Base-by-base conservation (phyloP, 2,888 invertebrate genomes). In the Orthosia gracilis region DNA sequence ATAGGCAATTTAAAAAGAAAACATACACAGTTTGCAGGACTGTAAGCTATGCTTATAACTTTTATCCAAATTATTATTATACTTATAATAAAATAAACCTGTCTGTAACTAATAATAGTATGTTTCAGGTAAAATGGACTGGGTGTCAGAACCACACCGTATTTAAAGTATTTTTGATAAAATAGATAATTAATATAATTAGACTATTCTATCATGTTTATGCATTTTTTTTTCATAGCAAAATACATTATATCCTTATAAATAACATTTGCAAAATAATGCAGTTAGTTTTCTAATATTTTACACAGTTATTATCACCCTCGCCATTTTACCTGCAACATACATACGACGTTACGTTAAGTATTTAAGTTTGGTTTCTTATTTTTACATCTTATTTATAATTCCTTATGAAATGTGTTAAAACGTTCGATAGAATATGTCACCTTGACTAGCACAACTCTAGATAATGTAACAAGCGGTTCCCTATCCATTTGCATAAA, bases 401-500 rank as follows among this genome's bases (percentile, higher is more conserved):
- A 21, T 18, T 47, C 40, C 3, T 15, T 23, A 52, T 23, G 18
- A n/a, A 52, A 15, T 70, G 23, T 57, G 18, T 57, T 52, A 47
- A 7, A 70, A 62, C 23, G 5, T 47, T 61, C 18, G 12, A 64
- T 45, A 50, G 26, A 59, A 26, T 54, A 61, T 61, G 45, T 57
- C 45, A 77, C 40, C 55, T 61, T 78, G 80, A 78, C 77, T 80
- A 73, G 66, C 62, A 79, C 17, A 66, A 49, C 50, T 72, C 21
- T 62, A 47, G 47, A 47, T 68, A 52, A 23, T 47, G 47, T 45
- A 45, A 31, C 50, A 73, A n/a, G n/a, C n/a, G n/a, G n/a, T n/a
- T n/a, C n/a, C n/a, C n/a, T n/a, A n/a, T n/a, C n/a, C n/a, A n/a
- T n/a, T n/a, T n/a, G n/a, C n/a, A n/a, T n/a, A n/a, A n/a, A n/a